Base-by-base conservation (phyloP, 2,113 vertebrate genomes). In the Octodon degus region DNA sequence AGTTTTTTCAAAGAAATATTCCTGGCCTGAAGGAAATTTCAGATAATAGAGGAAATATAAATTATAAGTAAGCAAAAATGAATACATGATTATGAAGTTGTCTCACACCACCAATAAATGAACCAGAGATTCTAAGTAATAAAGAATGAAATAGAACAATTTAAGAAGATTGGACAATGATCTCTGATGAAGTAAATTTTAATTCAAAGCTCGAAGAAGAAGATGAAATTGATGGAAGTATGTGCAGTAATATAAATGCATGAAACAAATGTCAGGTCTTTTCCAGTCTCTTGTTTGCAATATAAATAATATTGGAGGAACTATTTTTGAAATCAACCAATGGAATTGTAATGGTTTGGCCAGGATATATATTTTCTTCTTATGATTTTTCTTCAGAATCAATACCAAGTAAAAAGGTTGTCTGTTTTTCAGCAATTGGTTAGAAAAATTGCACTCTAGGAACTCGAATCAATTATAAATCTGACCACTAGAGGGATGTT, bases 401-500 rank as follows among this genome's bases (percentile, higher is more conserved):
- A 86, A 94, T 90, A 30, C 72, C 3, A 6, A 86, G 79, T 86
- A 58, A 83, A 93, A 76, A 13, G 12, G 67, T 17, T 62, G 58
- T 93, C 34, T 0, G 0, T 85, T 95, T 95, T 65, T n/a, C 58
- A 62, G 68, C 83, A 68, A n/a, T 72, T 60, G 89, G 85, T 96
- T 32, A 74, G 14, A 50, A 65, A 77, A 86, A 84, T 58, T 89
- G 27, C 50, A 81, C 72, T 22, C 5, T 94, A 86, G 83, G 97
- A 92, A 89, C 94, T 88, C 91, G 62, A 96, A 96, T 90, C 97
- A 89, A 95, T 89, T 95, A 87, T 92, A 84, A 37, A 76, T 17
- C 89, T 96, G 89, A 81, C 96, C 95, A 91, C 17, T 50, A 84
- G 96, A 96, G 77, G 93, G 80, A 93, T 92, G 97, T 82, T 97